Evolutionary conservation across 2,888 invertebrate species (phyloP), one percentile per base, ranked within the genome.

Genomic region (Drosophila rubida): DNA sequence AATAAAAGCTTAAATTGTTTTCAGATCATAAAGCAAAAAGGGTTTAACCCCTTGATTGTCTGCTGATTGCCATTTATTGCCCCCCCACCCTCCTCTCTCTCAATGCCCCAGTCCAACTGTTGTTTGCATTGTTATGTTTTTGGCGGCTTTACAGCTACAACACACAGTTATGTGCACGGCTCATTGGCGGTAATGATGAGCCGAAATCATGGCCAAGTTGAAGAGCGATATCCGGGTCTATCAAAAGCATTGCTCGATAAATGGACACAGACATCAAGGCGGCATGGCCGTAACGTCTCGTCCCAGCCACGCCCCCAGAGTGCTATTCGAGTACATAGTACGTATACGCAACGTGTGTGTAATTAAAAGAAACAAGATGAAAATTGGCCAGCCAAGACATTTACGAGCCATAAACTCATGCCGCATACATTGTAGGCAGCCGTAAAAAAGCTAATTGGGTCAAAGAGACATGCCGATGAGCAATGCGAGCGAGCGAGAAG

Each of bases 1-100:
- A 84, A 84, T 84, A 84, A 84, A 84, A 86, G 81, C 87, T 78
- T 81, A 86, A 86, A 84, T 84, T 86, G 87, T 84, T 83, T 86
- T 86, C 81, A 69, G 83, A 83, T 86, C 83, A 86, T 83, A 86
- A 83, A 83, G 76, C 78, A 73, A 77, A 67, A 86, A 75, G 71
- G 78, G 80, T 70, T 83, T 76, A 70, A 80, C 80, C 81, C 79
- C 75, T 84, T 80, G 80, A 76, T 83, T 86, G 83, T 72, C 66
- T 70, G 75, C 57, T 86, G 85, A 84, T 85, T 87, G 85, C 85
- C 81, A 76, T 80, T 87, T 80, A 84, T 84, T 66, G 80, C 72
- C 62, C 58, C 45, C 50, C 50, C 37, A 57, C 6, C 5, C 39
- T 59, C 46, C 19, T 41, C 19, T 42, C 37, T n/a, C n/a, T n/a